phyloP scores from a whole-genome alignment of 2,888 invertebrate genomes.

The Cosmia pyralina region DNA sequence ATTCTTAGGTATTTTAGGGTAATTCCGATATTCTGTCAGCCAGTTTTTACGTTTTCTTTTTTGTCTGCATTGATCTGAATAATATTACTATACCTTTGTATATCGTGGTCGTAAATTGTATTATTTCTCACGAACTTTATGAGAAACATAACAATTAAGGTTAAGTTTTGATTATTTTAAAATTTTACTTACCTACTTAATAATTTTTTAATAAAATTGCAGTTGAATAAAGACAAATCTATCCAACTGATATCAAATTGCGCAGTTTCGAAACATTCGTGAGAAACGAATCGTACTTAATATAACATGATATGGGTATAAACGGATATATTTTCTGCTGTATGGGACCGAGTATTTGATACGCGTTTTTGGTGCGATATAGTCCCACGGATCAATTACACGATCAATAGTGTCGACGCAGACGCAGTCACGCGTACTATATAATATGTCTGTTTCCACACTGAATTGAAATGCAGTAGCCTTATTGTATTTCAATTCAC shows the following conservation, averaged over 20 bases:
- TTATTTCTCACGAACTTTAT: neutral
- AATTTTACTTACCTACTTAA: too few species aligned
- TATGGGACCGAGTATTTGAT: constrained; percentile 2
- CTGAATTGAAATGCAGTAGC: neutral
- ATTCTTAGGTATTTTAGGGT: too few species aligned
- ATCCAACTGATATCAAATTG: constrained; percentile 29
- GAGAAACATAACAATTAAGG: too few species aligned
- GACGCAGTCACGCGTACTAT: constrained; percentile 24
- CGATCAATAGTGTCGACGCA: constrained; percentile 16
- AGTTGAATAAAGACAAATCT: neutral
- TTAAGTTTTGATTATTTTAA: neutral
- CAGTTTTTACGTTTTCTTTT: neutral
- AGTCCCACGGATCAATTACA: constrained; percentile 36
- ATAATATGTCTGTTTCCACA: neutral
- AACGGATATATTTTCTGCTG: constrained; percentile 20
- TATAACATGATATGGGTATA: constrained; percentile 39
- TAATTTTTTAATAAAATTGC: neutral
- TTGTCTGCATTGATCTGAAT: neutral
- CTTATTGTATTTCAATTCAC: too few species aligned
- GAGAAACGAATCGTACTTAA: constrained; percentile 31
- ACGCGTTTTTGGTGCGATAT: constrained; percentile 25
- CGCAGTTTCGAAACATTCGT: constrained; percentile 27
- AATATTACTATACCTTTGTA: neutral
- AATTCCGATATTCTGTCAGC: neutral
- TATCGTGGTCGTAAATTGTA: neutral